Conservation (phyloP, 2,113 vertebrate genomes). For the Neomonachus schauinslandi region DNA sequence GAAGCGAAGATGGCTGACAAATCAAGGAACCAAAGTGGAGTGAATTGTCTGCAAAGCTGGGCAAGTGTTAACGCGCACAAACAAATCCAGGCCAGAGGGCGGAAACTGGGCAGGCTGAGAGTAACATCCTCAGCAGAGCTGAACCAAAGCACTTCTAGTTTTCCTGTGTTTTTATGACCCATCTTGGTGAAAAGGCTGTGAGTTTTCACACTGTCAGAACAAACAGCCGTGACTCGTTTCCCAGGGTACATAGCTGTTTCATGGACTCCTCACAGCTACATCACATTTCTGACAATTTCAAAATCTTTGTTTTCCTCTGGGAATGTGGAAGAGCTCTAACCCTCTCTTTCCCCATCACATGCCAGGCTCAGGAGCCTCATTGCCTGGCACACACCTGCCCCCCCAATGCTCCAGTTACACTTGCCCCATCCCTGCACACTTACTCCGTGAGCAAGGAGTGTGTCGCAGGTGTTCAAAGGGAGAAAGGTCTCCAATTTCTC, state of each 20-base stretch:
- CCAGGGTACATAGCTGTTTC: constrained; percentile 39
- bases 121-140: background rate
- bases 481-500: background rate
- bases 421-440: background rate
- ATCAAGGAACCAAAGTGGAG: rapidly evolving
- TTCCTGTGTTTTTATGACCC: constrained; percentile 32
- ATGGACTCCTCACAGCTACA: constrained; percentile 34
- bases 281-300: constrained; percentile 37
- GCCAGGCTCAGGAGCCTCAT: background rate
- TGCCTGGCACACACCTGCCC: background rate
- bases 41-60: background rate
- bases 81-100: background rate
- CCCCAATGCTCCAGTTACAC: background rate
- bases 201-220: constrained; percentile 74
- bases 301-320: constrained; percentile 50
- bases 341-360: background rate
- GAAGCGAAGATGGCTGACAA: background rate
- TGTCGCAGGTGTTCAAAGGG: background rate
- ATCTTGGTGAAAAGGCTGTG: constrained; percentile 45
- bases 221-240: constrained; percentile 57
- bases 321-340: background rate
- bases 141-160: background rate
- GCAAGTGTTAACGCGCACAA: background rate
- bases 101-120: background rate
- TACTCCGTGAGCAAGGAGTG: background rate